Evolutionary conservation across 2,113 vertebrate species (phyloP).

Genomic region (Xyrauchen texanus): DNA sequence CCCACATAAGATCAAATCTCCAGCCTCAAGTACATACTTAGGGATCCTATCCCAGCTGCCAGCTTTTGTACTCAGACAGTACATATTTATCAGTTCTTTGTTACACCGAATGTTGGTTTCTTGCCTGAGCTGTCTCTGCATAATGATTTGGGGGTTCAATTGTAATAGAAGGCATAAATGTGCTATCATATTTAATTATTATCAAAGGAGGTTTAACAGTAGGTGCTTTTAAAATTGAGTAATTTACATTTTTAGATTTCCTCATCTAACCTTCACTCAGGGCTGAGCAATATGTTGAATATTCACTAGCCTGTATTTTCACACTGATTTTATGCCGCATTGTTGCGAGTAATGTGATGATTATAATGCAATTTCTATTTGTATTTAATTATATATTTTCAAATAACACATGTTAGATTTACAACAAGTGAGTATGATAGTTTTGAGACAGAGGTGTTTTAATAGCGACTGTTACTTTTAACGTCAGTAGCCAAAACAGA

Average conservation of each 20-base stretch:
- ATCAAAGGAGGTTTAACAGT: neutral
- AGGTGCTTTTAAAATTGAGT: neutral
- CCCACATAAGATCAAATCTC: conserved; percentile 65
- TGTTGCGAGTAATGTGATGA: too few species aligned
- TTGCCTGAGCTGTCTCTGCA: conserved; percentile 30
- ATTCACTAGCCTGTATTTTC: too few species aligned
- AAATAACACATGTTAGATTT: too few species aligned
- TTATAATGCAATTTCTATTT: too few species aligned
- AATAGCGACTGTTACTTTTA: too few species aligned
- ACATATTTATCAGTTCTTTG: conserved; percentile 49
- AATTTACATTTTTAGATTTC: conserved; percentile 36
- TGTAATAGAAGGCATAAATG: conserved; percentile 1
- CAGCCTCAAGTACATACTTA: conserved; percentile 56
- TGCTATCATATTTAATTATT: too few species aligned
- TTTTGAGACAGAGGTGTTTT: too few species aligned
- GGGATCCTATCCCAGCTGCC: conserved; percentile 23
- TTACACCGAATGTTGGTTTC: conserved; percentile 34
- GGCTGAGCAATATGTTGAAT: too few species aligned
- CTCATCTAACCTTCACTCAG: neutral
- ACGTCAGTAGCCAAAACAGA: too few species aligned
- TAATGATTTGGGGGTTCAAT: conserved; percentile 17
- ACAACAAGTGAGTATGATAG: too few species aligned
- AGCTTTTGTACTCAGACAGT: conserved; percentile 34
- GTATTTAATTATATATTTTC: too few species aligned
- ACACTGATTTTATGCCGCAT: too few species aligned